These are phyloP conservation scores for Andrena hattorfiana DNA, from an alignment of 2,888 invertebrate species.

Conservation along the genomic window DNA sequence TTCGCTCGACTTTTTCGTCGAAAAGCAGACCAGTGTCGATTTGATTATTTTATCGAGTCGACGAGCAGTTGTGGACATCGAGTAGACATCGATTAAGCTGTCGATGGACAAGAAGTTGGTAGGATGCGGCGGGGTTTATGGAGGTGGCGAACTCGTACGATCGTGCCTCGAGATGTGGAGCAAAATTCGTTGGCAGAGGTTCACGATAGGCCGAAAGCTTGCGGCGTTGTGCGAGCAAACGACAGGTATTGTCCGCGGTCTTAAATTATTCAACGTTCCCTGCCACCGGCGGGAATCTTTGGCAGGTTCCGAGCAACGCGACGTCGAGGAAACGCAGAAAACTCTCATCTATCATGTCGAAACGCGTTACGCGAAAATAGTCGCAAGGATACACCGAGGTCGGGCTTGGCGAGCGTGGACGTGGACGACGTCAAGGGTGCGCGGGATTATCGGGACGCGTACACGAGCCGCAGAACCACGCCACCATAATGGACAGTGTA, in stretches of 20 bases:
- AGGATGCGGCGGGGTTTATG: neutral
- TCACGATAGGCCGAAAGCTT: slow-evolving; percentile 30
- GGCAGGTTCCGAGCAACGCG: slow-evolving; percentile 71
- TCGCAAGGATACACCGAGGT: slow-evolving; percentile 81
- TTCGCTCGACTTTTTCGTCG: too few species aligned
- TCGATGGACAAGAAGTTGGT: neutral
- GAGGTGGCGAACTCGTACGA: slow-evolving; percentile 5
- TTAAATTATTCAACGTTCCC: slow-evolving; percentile 76
- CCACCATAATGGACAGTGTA: slow-evolving; percentile 38
- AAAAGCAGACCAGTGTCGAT: too few species aligned
- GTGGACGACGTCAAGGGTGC: slow-evolving; percentile 54
- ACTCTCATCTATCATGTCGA: slow-evolving; percentile 83
- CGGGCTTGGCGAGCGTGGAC: slow-evolving; percentile 68
- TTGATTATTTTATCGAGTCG: too few species aligned
- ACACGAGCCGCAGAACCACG: slow-evolving; percentile 20
- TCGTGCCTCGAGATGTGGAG: slow-evolving; percentile 32
- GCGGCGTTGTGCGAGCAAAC: slow-evolving; percentile 27
- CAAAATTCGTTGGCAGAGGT: slow-evolving; percentile 42
- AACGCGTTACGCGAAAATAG: slow-evolving; percentile 81
- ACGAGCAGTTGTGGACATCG: too few species aligned
- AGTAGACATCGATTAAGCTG: too few species aligned
- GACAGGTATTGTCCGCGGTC: slow-evolving; percentile 74
- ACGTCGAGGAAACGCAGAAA: slow-evolving; percentile 80
- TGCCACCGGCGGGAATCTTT: slow-evolving; percentile 68
- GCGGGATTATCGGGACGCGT: slow-evolving; percentile 49